Percentiles rank a stretch among this genome's conserved stretches.
phyloP scores from a whole-genome alignment of 2,888 invertebrate species.

The Drosophila hawaiiensis region DNA sequence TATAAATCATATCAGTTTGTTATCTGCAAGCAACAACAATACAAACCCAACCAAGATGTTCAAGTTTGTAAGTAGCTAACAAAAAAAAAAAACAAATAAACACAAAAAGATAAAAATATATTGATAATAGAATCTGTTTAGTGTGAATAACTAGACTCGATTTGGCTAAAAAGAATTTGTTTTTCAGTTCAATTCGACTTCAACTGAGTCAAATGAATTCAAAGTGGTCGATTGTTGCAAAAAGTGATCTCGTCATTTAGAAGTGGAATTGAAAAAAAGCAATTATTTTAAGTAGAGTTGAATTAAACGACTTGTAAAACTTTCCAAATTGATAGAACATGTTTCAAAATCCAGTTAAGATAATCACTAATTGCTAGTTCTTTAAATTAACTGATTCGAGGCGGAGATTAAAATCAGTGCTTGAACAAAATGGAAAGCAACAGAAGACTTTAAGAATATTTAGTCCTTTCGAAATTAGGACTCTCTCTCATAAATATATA shows the following conservation, averaged over 20 bases:
- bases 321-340: not conserved
- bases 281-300: not conserved
- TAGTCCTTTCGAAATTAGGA: not conserved
- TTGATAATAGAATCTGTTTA: not conserved
- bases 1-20: conserved; percentile 72
- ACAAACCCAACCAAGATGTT: conserved; percentile 76
- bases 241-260: not conserved
- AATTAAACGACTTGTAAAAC: not conserved
- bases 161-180: not conserved
- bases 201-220: not conserved
- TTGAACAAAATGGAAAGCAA: not conserved
- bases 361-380: too few species aligned
- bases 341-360: too few species aligned
- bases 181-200: not conserved
- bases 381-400: not conserved
- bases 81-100: not conserved
- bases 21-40: conserved; percentile 57
- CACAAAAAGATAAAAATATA: not conserved
- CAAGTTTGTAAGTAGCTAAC: conserved; percentile 81
- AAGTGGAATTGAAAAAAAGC: not conserved
- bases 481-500: not conserved
- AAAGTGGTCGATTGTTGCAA: not conserved
- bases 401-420: rapidly evolving
- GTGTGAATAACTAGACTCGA: not conserved
- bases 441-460: not conserved